Conservation (phyloP, 2,113 vertebrate genomes). For the Columba livia region DNA sequence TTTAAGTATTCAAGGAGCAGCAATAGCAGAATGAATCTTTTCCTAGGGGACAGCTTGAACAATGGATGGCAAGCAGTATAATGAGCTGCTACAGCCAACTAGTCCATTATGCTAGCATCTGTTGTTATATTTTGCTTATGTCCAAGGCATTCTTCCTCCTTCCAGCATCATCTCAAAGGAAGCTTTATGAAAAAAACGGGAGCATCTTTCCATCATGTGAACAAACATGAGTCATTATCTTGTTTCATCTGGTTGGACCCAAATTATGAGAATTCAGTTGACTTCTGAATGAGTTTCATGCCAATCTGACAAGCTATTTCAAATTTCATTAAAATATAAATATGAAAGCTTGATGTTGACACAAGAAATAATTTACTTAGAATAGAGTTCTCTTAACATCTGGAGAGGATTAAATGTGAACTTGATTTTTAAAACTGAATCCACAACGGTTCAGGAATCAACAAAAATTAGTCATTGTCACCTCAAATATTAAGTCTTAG, state of each 20-base stretch:
- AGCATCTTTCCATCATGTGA: not conserved
- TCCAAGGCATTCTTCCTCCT: not conserved
- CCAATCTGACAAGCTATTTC: not conserved
- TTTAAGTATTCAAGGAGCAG: not conserved
- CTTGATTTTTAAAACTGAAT: not conserved
- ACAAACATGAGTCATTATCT: not conserved
- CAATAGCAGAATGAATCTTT: not conserved
- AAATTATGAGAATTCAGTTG: not conserved
- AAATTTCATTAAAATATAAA: not conserved
- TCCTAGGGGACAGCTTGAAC: not conserved
- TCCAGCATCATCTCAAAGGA: not conserved
- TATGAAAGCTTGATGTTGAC: not conserved
- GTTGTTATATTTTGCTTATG: not conserved
- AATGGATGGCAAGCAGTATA: not conserved
- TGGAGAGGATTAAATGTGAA: not conserved
- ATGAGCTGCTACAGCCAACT: not conserved
- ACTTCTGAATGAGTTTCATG: not conserved
- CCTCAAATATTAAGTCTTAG: not conserved
- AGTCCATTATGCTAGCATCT: not conserved
- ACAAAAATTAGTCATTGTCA: not conserved
- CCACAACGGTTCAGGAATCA: not conserved
- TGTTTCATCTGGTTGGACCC: not conserved
- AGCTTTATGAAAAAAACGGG: not conserved
- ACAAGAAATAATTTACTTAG: not conserved
- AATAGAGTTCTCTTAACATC: not conserved